Conservation (phyloP, 2,113 vertebrate genomes). For the Anarrhichthys ocellatus region DNA sequence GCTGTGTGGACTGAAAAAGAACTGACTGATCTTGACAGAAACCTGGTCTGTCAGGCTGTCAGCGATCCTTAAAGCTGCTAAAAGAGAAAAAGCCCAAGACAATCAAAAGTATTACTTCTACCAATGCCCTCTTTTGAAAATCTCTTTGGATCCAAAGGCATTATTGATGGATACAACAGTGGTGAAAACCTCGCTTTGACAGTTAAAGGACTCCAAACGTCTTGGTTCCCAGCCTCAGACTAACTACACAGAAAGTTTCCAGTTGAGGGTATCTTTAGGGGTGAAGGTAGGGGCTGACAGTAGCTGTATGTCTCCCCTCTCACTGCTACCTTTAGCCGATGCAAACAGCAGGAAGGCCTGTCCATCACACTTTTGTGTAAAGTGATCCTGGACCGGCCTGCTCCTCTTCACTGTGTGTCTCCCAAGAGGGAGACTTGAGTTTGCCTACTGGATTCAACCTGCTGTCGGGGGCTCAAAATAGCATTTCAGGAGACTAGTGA, state of each 20-base stretch:
- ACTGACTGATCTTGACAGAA: slow-evolving; percentile 66
- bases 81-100: slow-evolving; percentile 54
- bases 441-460: slow-evolving; percentile 82
- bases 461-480: slow-evolving; percentile 84
- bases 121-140: slow-evolving; percentile 45
- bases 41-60: slow-evolving; percentile 70
- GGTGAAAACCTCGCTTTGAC: slow-evolving; percentile 38
- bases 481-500: slow-evolving; percentile 82
- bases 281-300: slow-evolving; percentile 48
- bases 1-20: slow-evolving; percentile 62
- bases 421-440: slow-evolving; percentile 76
- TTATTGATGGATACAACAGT: slow-evolving; percentile 44
- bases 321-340: slow-evolving; percentile 53
- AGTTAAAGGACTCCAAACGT: slow-evolving; percentile 43
- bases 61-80: slow-evolving; percentile 52
- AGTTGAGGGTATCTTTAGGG: slow-evolving; percentile 43
- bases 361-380: slow-evolving; percentile 82
- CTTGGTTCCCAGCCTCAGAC: slow-evolving; percentile 23
- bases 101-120: slow-evolving; percentile 50
- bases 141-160: slow-evolving; percentile 40
- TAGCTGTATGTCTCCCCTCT: slow-evolving; percentile 41
- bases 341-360: slow-evolving; percentile 75
- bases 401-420: slow-evolving; percentile 66
- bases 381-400: slow-evolving; percentile 71
- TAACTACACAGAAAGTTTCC: slow-evolving; percentile 43